Evolutionary conservation across 2,888 invertebrate species (phyloP), one percentile per base, ranked within the genome.

Genomic region (Mamestra brassicae): DNA sequence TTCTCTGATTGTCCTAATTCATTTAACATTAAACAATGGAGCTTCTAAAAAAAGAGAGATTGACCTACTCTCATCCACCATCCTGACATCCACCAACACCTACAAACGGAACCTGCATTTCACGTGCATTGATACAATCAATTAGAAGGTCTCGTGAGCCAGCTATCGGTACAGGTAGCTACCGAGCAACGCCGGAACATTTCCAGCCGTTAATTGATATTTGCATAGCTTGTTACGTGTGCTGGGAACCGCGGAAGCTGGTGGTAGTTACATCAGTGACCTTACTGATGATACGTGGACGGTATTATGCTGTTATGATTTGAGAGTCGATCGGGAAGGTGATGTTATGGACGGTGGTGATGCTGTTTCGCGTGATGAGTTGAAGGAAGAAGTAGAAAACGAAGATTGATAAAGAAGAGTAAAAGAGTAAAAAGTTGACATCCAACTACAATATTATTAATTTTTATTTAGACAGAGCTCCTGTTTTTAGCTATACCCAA

Each of bases 201-300:
- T 92, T 92, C 91, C 81, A 78, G 86, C 80, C 64, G 86, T 91
- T 94, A 94, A 94, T 94, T 94, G 93, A 93, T 94, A 94, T 94
- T 93, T 92, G 92, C 92, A 92, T 92, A 81, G 80, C 65, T 68
- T 11, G 78, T 85, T 87, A 81, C 84, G 74, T 71, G 63, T 69
- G 60, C 70, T 80, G 78, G 85, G 85, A 84, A 80, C 78, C 55
- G 26, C 70, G 86, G 80, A 88, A 87, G 88, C 76, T 52, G 81
- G n/a, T 17, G 81, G n/a, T 54, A 42, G 78, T 86, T 87, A 82
- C 85, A 76, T 84, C 88, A 84, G 63, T 86, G 82, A 86, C 86
- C 86, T 86, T 84, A 87, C 62, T 73, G 60, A 87, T 68, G 71
- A 83, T 68, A 58, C 68, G 66, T 72, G 74, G 72, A 76, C 67